Percentiles rank a stretch among this genome's conserved stretches.
These are phyloP conservation scores for Mercenaria mercenaria DNA, from an alignment of 1,140 invertebrate genomes.

Conservation along the genomic window DNA sequence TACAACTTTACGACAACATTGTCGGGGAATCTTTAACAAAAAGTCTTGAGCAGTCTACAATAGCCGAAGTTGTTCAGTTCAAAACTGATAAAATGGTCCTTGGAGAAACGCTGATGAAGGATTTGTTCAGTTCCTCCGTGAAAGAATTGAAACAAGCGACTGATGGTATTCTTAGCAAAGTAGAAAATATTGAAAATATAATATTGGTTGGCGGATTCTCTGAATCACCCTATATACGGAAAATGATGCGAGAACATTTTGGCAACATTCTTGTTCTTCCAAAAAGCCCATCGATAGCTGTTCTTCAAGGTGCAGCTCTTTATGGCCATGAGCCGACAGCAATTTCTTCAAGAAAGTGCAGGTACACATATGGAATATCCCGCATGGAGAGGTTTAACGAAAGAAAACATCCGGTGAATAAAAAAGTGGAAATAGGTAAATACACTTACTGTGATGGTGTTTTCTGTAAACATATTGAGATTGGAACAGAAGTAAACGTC, in stretches of 20 bases:
- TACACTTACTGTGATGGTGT: slow-evolving; percentile 65
- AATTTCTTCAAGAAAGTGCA: slow-evolving; percentile 61
- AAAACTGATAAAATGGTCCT: slow-evolving; percentile 3
- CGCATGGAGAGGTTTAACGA: slow-evolving; percentile 41
- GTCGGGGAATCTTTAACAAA: slow-evolving; percentile 31
- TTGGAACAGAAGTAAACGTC: slow-evolving; percentile 57
- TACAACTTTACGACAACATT: slow-evolving; percentile 6
- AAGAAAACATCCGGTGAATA: slow-evolving; percentile 29
- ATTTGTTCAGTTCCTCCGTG: not conserved
- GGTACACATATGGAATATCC: slow-evolving; percentile 70
- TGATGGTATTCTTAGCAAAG: not conserved
- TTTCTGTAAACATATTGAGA: slow-evolving; percentile 69
- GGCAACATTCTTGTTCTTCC: slow-evolving; percentile 60
- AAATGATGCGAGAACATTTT: slow-evolving; percentile 59
- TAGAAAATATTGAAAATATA: slow-evolving; percentile 33
- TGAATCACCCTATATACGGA: slow-evolving; percentile 63
- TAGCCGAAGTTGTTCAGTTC: not conserved
- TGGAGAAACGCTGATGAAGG: not conserved
- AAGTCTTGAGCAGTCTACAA: not conserved
- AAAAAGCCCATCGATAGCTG: slow-evolving; percentile 50
- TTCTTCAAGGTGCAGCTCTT: slow-evolving; percentile 68
- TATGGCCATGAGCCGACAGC: slow-evolving; percentile 65
- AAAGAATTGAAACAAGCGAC: not conserved
- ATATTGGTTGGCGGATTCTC: slow-evolving; percentile 70
- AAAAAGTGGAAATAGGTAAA: slow-evolving; percentile 37